phyloP scores from a whole-genome alignment of 1,140 invertebrate genomes.

The Thaumatotibia leucotreta region DNA sequence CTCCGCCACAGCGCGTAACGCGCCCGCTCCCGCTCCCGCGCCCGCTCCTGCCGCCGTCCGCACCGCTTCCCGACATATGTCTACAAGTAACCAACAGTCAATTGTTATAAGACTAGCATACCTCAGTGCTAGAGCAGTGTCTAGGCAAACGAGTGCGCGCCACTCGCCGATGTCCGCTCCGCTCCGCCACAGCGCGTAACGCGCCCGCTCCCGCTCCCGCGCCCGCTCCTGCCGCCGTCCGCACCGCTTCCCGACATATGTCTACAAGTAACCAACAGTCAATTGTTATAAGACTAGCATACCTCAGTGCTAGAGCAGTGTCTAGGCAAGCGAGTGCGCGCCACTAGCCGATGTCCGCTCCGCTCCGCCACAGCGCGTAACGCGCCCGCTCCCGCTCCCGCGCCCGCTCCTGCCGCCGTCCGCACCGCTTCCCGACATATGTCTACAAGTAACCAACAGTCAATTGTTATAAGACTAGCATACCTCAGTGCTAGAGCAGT shows the following conservation, averaged over 20 bases:
- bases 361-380: conserved; percentile 79
- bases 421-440: conserved; percentile 52
- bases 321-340: conserved; percentile 80
- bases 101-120: too few relatives aligned
- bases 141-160: conserved; percentile 80
- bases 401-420: conserved; percentile 73
- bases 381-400: too few relatives aligned
- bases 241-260: conserved; percentile 50
- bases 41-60: conserved; percentile 65
- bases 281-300: too few relatives aligned
- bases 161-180: conserved; percentile 62
- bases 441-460: too few relatives aligned
- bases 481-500: too few relatives aligned
- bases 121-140: conserved; percentile 81
- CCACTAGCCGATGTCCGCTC: conserved; percentile 61
- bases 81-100: too few relatives aligned
- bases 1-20: conserved; percentile 79
- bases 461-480: too few relatives aligned
- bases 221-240: conserved; percentile 69
- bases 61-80: conserved; percentile 52
- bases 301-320: conserved; percentile 82
- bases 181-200: conserved; percentile 79
- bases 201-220: too few relatives aligned
- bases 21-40: too few relatives aligned
- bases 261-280: too few relatives aligned